Evolutionary conservation across 2,113 vertebrate genomes (phyloP), one percentile per base, ranked within the genome.

Genomic region (Sardina pilchardus): DNA sequence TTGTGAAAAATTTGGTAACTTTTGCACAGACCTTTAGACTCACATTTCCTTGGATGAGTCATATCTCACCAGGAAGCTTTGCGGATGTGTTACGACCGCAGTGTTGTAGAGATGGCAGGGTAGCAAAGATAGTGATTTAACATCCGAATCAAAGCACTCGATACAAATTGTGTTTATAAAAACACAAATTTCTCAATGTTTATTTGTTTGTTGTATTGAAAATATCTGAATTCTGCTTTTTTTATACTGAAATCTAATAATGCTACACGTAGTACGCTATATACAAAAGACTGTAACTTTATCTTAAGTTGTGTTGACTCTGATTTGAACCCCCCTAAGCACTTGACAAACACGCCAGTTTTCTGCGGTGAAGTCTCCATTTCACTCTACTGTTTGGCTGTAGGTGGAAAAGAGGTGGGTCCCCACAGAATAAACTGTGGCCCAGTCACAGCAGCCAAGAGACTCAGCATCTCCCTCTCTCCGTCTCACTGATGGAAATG

Each of bases 401-500:
- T 30, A 39, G 30, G 26, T 36, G 14, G 14, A 78, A 34, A 78
- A 78, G 34, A 78, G 34, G 26, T 78, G 71, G 71, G 71, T 17
- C 30, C 9, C 30, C n/a, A 36, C 71, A 78, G 63, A 67, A 67
- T 67, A 26, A 67, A 67, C 63, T 67, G 63, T 16, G n/a, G 7
- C n/a, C n/a, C 26, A 14, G n/a, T 67, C 30, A 19, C 14, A 36
- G 71, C 34, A 17, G 71, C 26, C 26, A 36, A 78, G 71, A 78
- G 10, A 78, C 34, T 34, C 71, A 34, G 30, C 30, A 78, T 75
- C 81, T 78, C 36, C 36, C 47, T 78, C 83, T 82, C 81, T 83
- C 81, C 63, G 78, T 88, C 75, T 83, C 86, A 82, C 83, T 75
- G 47, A 43, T 81, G 36, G 82, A 83, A 84, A 83, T 75, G 67